Evolutionary conservation across 2,797 vertebrate species (phyloP).

Genomic region (Clarias laeviceps): DNA sequence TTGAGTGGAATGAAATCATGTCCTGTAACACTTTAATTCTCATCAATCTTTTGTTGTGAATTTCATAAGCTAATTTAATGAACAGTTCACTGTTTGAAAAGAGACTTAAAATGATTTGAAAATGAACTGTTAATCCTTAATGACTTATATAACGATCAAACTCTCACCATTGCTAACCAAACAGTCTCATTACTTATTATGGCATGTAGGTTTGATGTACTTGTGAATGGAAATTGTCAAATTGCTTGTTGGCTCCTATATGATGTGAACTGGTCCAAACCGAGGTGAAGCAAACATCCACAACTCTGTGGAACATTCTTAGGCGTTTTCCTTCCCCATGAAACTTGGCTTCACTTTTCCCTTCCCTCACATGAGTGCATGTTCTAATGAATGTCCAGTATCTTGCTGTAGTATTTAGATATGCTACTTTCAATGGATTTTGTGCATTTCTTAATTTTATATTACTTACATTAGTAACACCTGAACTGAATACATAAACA

Average conservation of each 20-base stretch:
- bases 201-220: slow-evolving; percentile 43
- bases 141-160: slow-evolving; percentile 18
- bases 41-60: slow-evolving; percentile 23
- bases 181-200: slow-evolving; percentile 27
- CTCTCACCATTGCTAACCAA: not conserved
- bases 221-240: slow-evolving; percentile 43
- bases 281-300: slow-evolving; percentile 33
- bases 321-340: slow-evolving; percentile 63
- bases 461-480: slow-evolving; percentile 75
- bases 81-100: slow-evolving; percentile 22
- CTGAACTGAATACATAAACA: slow-evolving; percentile 65
- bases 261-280: slow-evolving; percentile 40
- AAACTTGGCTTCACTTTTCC: slow-evolving; percentile 54
- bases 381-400: slow-evolving; percentile 80
- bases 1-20: slow-evolving; percentile 8
- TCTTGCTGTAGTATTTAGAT: slow-evolving; percentile 81
- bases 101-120: slow-evolving; percentile 1
- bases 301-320: slow-evolving; percentile 64
- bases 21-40: slow-evolving; percentile 17
- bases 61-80: slow-evolving; percentile 20
- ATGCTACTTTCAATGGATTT: slow-evolving; percentile 79
- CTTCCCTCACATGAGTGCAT: slow-evolving; percentile 77
- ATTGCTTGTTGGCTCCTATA: slow-evolving; percentile 44
- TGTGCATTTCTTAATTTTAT: slow-evolving; percentile 82
- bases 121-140: slow-evolving; percentile 11